Conservation (phyloP, 1,140 invertebrate genomes). For the Himalopsyche phryganea region DNA sequence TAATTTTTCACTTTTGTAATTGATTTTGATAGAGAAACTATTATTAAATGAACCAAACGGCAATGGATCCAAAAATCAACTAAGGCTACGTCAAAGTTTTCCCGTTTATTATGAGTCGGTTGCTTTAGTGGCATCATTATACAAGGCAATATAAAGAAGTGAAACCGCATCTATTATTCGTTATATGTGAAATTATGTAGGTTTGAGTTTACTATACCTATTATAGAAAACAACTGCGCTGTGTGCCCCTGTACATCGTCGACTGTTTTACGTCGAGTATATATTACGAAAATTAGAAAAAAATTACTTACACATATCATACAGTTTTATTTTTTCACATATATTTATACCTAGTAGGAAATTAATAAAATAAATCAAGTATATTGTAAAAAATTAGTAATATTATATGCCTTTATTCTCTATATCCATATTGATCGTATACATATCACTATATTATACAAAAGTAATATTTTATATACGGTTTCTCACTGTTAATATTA, state of each 20-base stretch:
- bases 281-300: not conserved
- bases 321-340: not conserved
- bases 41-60: slow-evolving; percentile 27
- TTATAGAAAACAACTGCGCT: slow-evolving; percentile 26
- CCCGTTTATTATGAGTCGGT: slow-evolving; percentile 27
- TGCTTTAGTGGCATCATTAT: slow-evolving; percentile 35
- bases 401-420: no score
- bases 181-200: slow-evolving; percentile 35
- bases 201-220: slow-evolving; percentile 33
- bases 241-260: not conserved
- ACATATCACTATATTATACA: no score
- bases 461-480: no score
- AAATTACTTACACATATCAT: not conserved
- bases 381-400: not conserved
- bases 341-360: not conserved
- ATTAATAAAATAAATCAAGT: not conserved
- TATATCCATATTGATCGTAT: no score
- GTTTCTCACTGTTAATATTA: no score
- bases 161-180: slow-evolving; percentile 36
- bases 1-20: no score
- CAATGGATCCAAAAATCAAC: slow-evolving; percentile 32
- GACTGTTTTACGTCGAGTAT: slow-evolving; percentile 19
- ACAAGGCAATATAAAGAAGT: slow-evolving; percentile 35
- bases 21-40: not conserved
- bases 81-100: slow-evolving; percentile 26